Evolutionary conservation across 2,797 vertebrate species (phyloP).

Genomic region (Artibeus lituratus): DNA sequence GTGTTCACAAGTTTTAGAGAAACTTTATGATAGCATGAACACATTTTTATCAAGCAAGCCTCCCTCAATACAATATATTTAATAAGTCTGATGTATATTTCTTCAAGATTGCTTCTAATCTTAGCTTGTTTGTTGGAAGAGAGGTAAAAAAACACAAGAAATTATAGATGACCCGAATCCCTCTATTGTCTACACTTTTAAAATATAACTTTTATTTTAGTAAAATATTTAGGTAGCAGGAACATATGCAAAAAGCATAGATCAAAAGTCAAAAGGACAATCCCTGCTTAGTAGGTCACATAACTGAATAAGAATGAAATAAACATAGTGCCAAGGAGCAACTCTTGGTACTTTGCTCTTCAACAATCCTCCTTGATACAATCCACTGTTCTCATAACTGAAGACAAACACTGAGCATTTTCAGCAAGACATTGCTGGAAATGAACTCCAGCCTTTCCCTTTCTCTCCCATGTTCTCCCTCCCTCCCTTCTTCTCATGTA

Average conservation of each 20-base stretch:
- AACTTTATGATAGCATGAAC: background rate
- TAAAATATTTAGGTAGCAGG: background rate
- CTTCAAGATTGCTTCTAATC: background rate
- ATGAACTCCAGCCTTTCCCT: background rate
- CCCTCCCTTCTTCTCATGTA: background rate
- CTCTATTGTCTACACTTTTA: background rate
- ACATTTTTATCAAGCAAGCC: background rate
- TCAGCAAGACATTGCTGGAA: background rate
- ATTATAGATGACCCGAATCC: background rate
- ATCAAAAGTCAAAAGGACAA: background rate
- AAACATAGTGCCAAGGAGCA: background rate
- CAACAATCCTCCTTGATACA: no score
- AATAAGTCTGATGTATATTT: background rate
- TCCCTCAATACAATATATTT: background rate
- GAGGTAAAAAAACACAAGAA: background rate
- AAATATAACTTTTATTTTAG: background rate
- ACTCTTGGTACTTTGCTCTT: background rate
- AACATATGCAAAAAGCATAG: background rate
- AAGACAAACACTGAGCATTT: background rate
- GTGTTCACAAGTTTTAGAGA: background rate
- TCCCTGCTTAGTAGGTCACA: background rate
- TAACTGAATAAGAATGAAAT: background rate
- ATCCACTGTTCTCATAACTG: background rate
- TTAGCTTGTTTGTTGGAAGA: background rate
- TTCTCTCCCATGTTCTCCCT: background rate